Base-by-base conservation (phyloP, 2,113 vertebrate species). In the Pterocles gutturalis region DNA sequence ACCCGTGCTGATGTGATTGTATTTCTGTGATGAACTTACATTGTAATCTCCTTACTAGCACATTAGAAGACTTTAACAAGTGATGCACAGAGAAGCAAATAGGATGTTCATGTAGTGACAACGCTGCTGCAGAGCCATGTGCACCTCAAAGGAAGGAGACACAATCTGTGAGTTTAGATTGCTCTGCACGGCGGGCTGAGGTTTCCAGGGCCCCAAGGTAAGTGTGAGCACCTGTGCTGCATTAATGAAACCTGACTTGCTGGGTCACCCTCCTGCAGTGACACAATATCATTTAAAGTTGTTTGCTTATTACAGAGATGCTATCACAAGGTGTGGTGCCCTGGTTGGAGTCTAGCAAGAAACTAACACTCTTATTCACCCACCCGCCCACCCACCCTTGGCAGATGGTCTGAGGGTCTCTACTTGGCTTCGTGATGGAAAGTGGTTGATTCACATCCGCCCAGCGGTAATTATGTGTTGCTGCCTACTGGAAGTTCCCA, bases 271-370 rank as follows among this genome's bases (percentile, higher is more conserved):
- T 89, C 69, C 61, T 65, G 77, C 13, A 48, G 80, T 94, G 93
- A 90, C 94, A 93, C 83, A 87, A 22, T 15, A 78, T 22, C 66
- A 65, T 72, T 84, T 54, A 25, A 33, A 48, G 75, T 18, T 88
- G 65, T 93, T 94, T 95, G 84, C 80, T 77, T 62, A 92, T 91
- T 94, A 78, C 45, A 60, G 72, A 90, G 93, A 96, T 93, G 89
- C 17, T 24, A 94, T 96, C 94, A 46, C 17, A 76, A 93, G 94
- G 91, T 24, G 94, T 96, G 96, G 95, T 66, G 58, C 55, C 58
- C 77, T 83, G 83, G 69, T 46, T 55, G 66, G 83, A 83, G 91
- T 64, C 92, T 36, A 77, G 84, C 72, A 88, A 70, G 92, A 93
- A 94, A 88, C 82, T 87, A 84, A 82, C 53, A 65, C 76, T 91